These are phyloP conservation scores for Cerastis leucographa DNA, from an alignment of 2,888 invertebrate species.

Conservation along the genomic window DNA sequence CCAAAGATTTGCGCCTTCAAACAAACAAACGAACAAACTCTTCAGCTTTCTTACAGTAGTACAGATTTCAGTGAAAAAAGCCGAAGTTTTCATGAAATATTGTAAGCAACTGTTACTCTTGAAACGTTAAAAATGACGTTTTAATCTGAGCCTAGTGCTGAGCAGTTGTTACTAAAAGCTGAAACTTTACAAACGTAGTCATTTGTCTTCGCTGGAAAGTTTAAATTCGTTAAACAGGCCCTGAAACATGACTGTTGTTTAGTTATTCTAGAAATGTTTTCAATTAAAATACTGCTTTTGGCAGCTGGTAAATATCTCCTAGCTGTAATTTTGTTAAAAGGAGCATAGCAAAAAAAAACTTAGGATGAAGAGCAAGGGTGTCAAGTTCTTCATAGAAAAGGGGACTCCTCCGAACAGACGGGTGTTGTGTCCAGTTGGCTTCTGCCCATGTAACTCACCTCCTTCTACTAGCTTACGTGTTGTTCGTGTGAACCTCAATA, in stretches of 20 bases:
- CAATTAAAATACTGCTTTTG: background rate
- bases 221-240: constrained; percentile 1
- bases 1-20: too few species aligned
- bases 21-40: too few species aligned
- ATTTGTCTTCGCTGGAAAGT: constrained; percentile 46
- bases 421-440: too few species aligned
- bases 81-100: background rate
- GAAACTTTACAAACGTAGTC: constrained; percentile 23
- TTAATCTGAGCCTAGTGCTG: constrained; percentile 13
- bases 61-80: background rate
- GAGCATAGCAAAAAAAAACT: background rate
- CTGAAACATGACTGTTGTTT: constrained; percentile 7
- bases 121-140: constrained; percentile 34
- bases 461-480: background rate
- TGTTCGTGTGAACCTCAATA: background rate
- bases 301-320: background rate
- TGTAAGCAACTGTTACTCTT: constrained; percentile 17
- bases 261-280: constrained; percentile 17
- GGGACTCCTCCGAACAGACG: too few species aligned
- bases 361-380: background rate
- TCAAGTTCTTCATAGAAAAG: background rate
- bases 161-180: constrained; percentile 7
- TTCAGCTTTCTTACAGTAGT: too few species aligned
- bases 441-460: background rate
- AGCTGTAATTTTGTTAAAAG: background rate